phyloP scores from a whole-genome alignment of 2,113 vertebrate species.

The Chrysochloris asiatica region DNA sequence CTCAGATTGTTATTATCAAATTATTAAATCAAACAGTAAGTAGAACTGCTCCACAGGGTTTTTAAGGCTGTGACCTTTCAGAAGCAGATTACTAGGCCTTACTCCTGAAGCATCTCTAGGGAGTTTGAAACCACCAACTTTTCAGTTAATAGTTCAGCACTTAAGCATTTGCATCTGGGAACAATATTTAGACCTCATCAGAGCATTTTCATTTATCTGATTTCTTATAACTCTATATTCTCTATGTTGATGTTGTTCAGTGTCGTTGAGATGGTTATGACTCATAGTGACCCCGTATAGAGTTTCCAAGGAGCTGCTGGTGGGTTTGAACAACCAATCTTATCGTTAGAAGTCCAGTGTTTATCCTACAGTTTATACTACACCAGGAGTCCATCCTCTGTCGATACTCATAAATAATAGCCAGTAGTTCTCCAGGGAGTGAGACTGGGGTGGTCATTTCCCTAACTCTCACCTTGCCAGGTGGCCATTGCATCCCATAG shows the following conservation, averaged over 20 bases:
- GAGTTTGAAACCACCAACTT: not conserved
- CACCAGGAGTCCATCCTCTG: not conserved
- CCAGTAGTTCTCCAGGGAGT: not conserved
- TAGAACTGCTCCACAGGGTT: not conserved
- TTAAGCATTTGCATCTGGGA: not conserved
- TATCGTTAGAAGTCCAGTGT: no score
- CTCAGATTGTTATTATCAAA: not conserved
- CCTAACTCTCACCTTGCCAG: not conserved
- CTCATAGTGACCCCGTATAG: no score
- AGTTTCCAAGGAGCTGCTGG: no score
- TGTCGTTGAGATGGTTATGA: no score
- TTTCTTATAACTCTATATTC: slow-evolving; percentile 2
- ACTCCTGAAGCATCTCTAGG: not conserved
- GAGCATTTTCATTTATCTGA: not conserved
- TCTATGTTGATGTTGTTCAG: no score
- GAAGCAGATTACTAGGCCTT: not conserved
- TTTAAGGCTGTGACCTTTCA: not conserved
- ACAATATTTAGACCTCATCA: not conserved
- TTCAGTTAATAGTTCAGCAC: not conserved
- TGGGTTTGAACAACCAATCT: no score
- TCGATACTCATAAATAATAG: not conserved
- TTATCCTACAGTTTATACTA: no score
- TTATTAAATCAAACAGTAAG: slow-evolving; percentile 10
- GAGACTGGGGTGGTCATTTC: not conserved
- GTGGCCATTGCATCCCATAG: not conserved